Base-by-base conservation (phyloP, 1,140 invertebrate genomes). In the Saccostrea cuccullata region DNA sequence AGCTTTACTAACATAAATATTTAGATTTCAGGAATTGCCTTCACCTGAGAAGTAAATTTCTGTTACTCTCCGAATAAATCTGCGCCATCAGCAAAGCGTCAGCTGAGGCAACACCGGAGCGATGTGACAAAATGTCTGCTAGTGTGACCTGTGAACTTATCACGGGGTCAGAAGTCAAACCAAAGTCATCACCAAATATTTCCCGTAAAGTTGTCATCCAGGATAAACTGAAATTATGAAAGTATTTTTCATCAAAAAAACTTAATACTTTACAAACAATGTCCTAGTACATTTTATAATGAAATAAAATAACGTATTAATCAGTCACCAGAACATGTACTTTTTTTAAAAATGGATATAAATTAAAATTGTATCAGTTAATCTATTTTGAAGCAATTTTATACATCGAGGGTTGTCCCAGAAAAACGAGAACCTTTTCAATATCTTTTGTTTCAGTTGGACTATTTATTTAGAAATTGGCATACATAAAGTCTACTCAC, bases 11-110 rank as follows among this genome's bases (percentile, higher is more conserved):
- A 77, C 70, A 30, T 77, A 77, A 77, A 77, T 77, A 77, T 77
- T 77, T 77, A 77, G 70, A 30, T 77, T 77, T 30, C 13, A 5
- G 70, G 26, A 17, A 77, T 30, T 77, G 8, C 9, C 13, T 26
- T 30, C 13, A 77, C 70, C 70, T 30, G 23, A 26, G 70, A 2
- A 77, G 26, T 36, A 30, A 5, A 11, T 77, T 17, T 77, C 70
- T 30, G 70, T 77, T 30, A 13, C 30, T 30, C 30, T 77, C 26
- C 2, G 70, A 15, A 13, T 77, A 77, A 15, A 77, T 36, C 70
- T 77, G 70, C 26, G 70, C 70, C 70, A 77, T 77, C 30, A 77
- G 11, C 70, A 77, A 77, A 12, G 70, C 70, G 70, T 77, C 70
- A 2, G 26, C 70, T 11, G 70, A 77, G 23, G 26, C 70, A 77